These are phyloP conservation scores for Tethea ocularis DNA, from an alignment of 2,888 invertebrate genomes.

Conservation along the genomic window DNA sequence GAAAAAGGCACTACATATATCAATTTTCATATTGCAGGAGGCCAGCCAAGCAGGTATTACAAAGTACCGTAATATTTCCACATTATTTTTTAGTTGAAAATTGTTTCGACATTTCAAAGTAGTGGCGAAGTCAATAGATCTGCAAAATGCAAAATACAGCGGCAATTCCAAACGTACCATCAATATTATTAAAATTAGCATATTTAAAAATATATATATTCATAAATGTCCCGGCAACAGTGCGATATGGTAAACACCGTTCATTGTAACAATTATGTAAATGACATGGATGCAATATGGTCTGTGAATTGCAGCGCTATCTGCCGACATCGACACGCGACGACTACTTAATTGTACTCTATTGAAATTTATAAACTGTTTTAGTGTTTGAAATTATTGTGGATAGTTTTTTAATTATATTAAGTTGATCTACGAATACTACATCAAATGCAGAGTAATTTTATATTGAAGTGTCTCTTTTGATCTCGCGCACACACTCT, in stretches of 20 bases:
- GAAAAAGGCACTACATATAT: too few relatives aligned
- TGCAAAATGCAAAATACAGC: too few relatives aligned
- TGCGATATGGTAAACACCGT: conserved; percentile 29
- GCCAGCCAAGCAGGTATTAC: too few relatives aligned
- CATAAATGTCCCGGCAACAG: not conserved
- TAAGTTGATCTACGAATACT: conserved; percentile 7
- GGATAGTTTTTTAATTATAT: conserved; percentile 9
- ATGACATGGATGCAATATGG: conserved; percentile 80
- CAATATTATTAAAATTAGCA: not conserved
- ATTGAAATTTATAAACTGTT: conserved; percentile 63
- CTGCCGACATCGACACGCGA: conserved; percentile 75
- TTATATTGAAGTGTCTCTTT: too few relatives aligned
- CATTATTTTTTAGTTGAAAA: too few relatives aligned
- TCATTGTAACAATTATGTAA: conserved; percentile 75
- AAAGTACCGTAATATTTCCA: too few relatives aligned
- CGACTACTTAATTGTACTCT: conserved; percentile 39
- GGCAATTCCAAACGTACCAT: not conserved
- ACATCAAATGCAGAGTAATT: too few relatives aligned
- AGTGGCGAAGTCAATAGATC: too few relatives aligned
- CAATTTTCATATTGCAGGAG: too few relatives aligned
- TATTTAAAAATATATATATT: not conserved
- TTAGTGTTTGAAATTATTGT: conserved; percentile 19
- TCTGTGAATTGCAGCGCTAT: conserved; percentile 73
- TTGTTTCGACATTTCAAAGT: too few relatives aligned
- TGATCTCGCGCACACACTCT: too few relatives aligned